Conservation (phyloP, 53 echinoderm and acorn worm genomes). For the Arbacia lixula region DNA sequence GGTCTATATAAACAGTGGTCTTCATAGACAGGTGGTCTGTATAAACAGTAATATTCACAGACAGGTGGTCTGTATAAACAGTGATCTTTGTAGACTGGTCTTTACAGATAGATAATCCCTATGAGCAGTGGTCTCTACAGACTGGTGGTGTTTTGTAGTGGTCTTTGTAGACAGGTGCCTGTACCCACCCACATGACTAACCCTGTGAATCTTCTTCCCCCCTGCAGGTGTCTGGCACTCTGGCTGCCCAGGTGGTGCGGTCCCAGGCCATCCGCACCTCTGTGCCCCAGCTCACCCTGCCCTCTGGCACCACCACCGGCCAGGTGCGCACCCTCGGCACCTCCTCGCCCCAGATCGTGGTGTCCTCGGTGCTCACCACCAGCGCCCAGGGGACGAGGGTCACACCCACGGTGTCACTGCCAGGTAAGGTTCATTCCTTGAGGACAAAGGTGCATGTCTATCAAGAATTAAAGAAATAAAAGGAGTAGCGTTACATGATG, state of each 20-base stretch:
- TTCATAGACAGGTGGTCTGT: no score
- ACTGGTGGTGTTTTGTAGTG: no score
- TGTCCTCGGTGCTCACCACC: constrained; percentile 65
- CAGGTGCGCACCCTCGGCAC: constrained; percentile 73
- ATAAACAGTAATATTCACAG: no score
- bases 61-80: no score
- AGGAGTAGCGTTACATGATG: no score
- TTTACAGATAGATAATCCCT: no score
- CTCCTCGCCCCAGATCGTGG: constrained; percentile 71
- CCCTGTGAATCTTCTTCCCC: no score
- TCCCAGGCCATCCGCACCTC: constrained; percentile 83
- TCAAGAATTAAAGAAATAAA: not conserved
- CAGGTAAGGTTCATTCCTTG: constrained; percentile 52
- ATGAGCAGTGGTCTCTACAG: no score
- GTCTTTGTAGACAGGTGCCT: no score
- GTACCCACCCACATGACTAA: no score
- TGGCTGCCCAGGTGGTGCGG: constrained; percentile 88
- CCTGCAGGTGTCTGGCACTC: constrained; percentile 69
- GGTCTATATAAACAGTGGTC: no score
- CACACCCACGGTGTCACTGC: constrained; percentile 63
- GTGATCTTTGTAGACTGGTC: no score
- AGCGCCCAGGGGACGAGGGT: constrained; percentile 76
- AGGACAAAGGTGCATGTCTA: not conserved
- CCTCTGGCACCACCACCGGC: constrained; percentile 76
- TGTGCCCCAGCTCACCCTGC: constrained; percentile 69